These are phyloP conservation scores for Platyrinchus mystaceus DNA, from an alignment of 2,797 vertebrate genomes.

Conservation along the genomic window DNA sequence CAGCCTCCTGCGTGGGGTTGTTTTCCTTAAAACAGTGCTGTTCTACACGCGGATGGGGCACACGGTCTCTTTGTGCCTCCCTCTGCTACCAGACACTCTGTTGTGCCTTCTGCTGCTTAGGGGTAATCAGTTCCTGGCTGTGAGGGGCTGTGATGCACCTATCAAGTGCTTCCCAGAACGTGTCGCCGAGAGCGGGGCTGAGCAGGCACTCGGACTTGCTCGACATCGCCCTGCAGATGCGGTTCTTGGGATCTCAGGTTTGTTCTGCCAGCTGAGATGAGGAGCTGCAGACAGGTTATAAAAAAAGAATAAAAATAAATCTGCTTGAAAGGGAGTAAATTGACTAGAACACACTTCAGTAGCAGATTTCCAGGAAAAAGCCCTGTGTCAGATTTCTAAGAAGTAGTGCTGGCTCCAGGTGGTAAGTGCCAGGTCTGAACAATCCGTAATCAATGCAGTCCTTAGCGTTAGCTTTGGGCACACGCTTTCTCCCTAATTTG, in stretches of 20 bases:
- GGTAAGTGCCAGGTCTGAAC: neutral
- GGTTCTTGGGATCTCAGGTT: accelerated
- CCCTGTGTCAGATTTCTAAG: slow-evolving; percentile 25
- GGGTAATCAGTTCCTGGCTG: neutral
- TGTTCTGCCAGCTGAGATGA: slow-evolving; percentile 30
- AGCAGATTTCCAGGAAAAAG: slow-evolving; percentile 48
- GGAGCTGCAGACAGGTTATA: neutral
- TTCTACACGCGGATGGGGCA: neutral
- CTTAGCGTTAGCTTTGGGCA: neutral
- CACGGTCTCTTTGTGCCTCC: neutral
- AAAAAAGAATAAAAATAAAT: neutral
- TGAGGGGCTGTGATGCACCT: neutral
- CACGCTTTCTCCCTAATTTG: neutral
- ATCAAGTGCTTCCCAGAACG: neutral
- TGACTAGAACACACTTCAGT: neutral
- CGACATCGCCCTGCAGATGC: neutral
- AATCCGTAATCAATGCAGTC: neutral
- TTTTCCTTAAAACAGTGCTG: neutral
- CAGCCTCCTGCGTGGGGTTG: neutral
- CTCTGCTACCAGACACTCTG: neutral
- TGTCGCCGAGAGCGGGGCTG: accelerated
- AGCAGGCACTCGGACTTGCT: neutral
- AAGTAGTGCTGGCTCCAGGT: neutral
- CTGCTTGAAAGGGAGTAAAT: neutral
- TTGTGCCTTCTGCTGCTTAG: neutral